Base-by-base conservation (phyloP, 2,888 invertebrate species). In the Eupithecia vulgata region DNA sequence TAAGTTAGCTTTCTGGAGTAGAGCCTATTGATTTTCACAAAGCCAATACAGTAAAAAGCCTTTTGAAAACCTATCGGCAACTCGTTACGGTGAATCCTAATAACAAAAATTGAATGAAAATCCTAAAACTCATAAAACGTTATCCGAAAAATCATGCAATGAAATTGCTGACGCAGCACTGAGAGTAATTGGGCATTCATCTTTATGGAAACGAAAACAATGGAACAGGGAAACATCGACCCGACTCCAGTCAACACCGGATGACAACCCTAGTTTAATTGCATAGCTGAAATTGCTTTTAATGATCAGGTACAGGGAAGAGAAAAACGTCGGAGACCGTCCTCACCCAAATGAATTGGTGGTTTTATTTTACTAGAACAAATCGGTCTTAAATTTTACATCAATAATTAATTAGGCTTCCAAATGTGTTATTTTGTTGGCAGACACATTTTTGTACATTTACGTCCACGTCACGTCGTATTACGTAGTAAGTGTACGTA, bases 81-180 rank as follows among this genome's bases (percentile, higher is more conserved):
- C 64, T 57, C 37, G 37, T 61, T 40, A 74, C 34, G 52, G 67
- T 17, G 15, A 64, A 57, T 57, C 68, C 68, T 15, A 67, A 48
- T 69, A 69, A 34, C 67, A 30, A 57, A 17, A 35, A 64, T 67
- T 71, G 68, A 76, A 76, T 70, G 30, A 8, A 73, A 64, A 74
- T 52, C 71, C 64, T 66, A 72, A 69, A 76, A 72, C 68, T 71
- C 57, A 57, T 73, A 62, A 72, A 73, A 62, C 52, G 40, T 68
- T 67, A 72, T 74, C 71, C 72, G 45, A 64, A 68, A 70, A 70
- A 7, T 57, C 42, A 67, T 68, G 76, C 77, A 85, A 85, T 82
- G 79, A 84, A 86, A 84, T 72, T 79, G 87, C 85, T 87, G 87
- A 86, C 83, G 79, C 76, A 65, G 76, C 77, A 77, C 75, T 75